Evolutionary conservation across 1,140 invertebrate genomes (phyloP), one percentile per base, ranked within the genome.

Genomic region (Papilio xuthus): DNA sequence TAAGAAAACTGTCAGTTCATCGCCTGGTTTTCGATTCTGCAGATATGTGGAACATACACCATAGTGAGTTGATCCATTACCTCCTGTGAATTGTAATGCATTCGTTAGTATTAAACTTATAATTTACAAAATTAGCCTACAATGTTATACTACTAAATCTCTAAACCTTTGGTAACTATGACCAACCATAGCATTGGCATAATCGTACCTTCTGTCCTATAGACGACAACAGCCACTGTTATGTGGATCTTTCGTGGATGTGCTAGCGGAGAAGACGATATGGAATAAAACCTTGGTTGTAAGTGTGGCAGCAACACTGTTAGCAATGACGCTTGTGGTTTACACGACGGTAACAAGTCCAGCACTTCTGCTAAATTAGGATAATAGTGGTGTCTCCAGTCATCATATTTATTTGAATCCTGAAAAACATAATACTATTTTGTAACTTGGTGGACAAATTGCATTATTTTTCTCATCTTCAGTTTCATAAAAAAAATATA

Each of bases 41-140:
- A 99, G 92, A 93, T 98, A 99, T 90, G 97, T 98, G 23, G 98
- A 99, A 88, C 98, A 99, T 2, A 99, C 98, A 12, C 98, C 98
- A 85, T 97, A 98, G 93, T 99, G 98, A 53, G 95, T 88, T n/a
- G 96, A 96, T 18, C 97, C 97, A 81, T 95, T 94, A 8, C 97
- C 97, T 95, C 96, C 97, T 97, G 85, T 15, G 86, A 89, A 79
- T 77, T 70, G 73, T 20, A 28, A 80, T 75, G 20, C 10, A 67
- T 80, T 80, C 72, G 23, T 50, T 18, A 73, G 77, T 77, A 78
- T 32, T 18, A 6, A 67, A 67, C 4, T 13, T 4, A 23, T 23
- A 56, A 10, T 56, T 26, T 6, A 37, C 32, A 18, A 18, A 4
- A 53, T 8, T 4, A 26, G 3, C 7, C 23, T 56, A 23, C 53